These are phyloP conservation scores for Campoletis sonorensis DNA, from an alignment of 1,140 invertebrate species.

Conservation along the genomic window DNA sequence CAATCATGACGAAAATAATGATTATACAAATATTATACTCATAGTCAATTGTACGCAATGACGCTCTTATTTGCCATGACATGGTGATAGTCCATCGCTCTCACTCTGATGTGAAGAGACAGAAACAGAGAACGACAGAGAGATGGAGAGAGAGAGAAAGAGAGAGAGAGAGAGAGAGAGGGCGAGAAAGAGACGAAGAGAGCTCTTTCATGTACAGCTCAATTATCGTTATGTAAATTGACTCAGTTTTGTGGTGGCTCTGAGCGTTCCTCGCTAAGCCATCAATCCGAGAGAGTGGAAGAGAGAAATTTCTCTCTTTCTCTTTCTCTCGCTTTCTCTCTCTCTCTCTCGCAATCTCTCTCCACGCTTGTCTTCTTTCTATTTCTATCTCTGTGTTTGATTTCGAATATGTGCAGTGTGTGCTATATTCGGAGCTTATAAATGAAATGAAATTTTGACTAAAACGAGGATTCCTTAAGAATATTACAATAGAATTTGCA, in stretches of 20 bases:
- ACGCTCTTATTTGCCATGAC: neutral
- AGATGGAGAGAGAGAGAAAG: neutral
- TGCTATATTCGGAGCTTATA: too few species aligned
- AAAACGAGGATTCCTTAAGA: too few species aligned
- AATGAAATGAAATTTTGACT: too few species aligned
- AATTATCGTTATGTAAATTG: constrained; percentile 75
- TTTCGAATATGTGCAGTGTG: neutral
- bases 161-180: neutral
- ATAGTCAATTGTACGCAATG: constrained; percentile 2
- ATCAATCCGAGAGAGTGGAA: constrained; percentile 49
- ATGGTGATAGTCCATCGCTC: constrained; percentile 26
- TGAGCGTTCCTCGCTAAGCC: constrained; percentile 45
- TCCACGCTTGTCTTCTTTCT: too few species aligned
- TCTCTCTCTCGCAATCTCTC: neutral
- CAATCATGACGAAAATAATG: neutral
- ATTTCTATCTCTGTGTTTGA: constrained; percentile 13
- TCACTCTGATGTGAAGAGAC: constrained; percentile 52
- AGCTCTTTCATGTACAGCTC: constrained; percentile 71
- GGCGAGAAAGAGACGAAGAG: constrained; percentile 12
- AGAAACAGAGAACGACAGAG: neutral
- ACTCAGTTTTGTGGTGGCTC: constrained; percentile 68
- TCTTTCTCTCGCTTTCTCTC: neutral
- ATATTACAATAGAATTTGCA: too few species aligned
- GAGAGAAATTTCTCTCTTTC: constrained; percentile 12
- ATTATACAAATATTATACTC: neutral